These are phyloP conservation scores for Dynastes hyllus DNA, from an alignment of 2,888 invertebrate genomes.

Conservation along the genomic window DNA sequence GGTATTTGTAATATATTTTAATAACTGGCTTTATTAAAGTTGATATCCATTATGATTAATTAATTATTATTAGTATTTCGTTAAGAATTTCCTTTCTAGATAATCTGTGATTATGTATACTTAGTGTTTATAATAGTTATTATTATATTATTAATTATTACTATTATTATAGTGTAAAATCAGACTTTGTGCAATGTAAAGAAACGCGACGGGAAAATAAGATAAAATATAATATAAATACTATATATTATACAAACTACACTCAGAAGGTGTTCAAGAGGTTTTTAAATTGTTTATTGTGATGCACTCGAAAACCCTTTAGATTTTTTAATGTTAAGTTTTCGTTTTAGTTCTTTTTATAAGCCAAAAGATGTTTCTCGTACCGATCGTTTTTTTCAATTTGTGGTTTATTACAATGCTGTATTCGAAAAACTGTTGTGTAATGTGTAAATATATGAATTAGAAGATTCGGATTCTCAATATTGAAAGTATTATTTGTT, in stretches of 20 bases:
- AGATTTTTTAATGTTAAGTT: conserved; percentile 34
- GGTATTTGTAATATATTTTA: conserved; percentile 61
- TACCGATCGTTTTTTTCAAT: conserved; percentile 40
- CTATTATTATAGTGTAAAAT: conserved; percentile 57
- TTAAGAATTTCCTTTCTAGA: conserved; percentile 64
- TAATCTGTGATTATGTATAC: conserved; percentile 70
- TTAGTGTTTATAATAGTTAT: conserved; percentile 66
- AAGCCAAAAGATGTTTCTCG: not conserved
- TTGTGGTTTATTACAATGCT: conserved; percentile 27
- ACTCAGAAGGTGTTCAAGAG: conserved; percentile 58
- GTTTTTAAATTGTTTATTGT: conserved; percentile 49
- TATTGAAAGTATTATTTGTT: conserved; percentile 69
- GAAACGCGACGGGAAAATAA: conserved; percentile 47
- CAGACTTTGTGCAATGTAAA: conserved; percentile 58
- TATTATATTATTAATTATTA: conserved; percentile 60
- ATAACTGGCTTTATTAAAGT: conserved; percentile 61
- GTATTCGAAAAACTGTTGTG: conserved; percentile 64
- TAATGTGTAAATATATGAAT: conserved; percentile 66
- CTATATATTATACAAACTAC: conserved; percentile 49
- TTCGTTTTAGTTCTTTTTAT: conserved; percentile 27
- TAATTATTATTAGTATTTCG: conserved; percentile 55
- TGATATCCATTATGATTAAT: conserved; percentile 47
- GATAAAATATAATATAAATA: conserved; percentile 31
- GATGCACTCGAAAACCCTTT: conserved; percentile 44
- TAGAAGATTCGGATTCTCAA: conserved; percentile 64